Evolutionary conservation across 2,113 vertebrate genomes (phyloP), one percentile per base, ranked within the genome.

Genomic region (Sinocyclocheilus anophthalmus): DNA sequence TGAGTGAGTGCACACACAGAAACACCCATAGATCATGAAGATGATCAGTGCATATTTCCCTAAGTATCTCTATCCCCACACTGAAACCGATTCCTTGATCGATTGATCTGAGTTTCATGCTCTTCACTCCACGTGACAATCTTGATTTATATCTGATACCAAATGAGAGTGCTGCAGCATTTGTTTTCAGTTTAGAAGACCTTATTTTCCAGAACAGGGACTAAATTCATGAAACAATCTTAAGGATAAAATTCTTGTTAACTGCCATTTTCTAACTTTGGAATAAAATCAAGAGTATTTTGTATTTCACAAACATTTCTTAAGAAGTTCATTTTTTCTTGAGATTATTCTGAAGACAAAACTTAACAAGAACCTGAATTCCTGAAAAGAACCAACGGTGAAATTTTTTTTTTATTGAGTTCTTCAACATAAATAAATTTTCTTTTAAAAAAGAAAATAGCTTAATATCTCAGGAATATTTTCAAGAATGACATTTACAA

Each of bases 11-110:
- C 53, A n/a, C 72, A 18, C 65, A 86, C 26, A 77, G 61, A 67
- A 85, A 82, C 70, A 83, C 53, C 75, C 24, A 87, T 61, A 83
- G 67, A 89, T 84, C 88, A 89, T 89, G 88, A 92, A 89, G 91
- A 87, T 53, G 53, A 20, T 1, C 20, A 48, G 33, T 61, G 45
- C 14, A 61, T 53, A 75, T 37, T 75, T 26, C 10, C 39, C 24
- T 5, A 67, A 67, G 61, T 50, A 37, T 24, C 81, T 55, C 57
- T 18, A 24, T 81, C 48, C 30, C 22, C n/a, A 72, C 39, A 39
- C 45, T 84, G 80, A 84, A 88, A 75, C n/a, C 1, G 14, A 37
- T 79, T 79, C 59, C 65, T 26, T 83, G 18, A 53, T 13, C 24
- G 18, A 83, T 55, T 39, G 77, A 59, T 63, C 16, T 20, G n/a